A percentile compares a stretch with the other conserved stretches of the same genome.
Conservation (phyloP, 2,113 vertebrate genomes). For the Grallaria varia region DNA sequence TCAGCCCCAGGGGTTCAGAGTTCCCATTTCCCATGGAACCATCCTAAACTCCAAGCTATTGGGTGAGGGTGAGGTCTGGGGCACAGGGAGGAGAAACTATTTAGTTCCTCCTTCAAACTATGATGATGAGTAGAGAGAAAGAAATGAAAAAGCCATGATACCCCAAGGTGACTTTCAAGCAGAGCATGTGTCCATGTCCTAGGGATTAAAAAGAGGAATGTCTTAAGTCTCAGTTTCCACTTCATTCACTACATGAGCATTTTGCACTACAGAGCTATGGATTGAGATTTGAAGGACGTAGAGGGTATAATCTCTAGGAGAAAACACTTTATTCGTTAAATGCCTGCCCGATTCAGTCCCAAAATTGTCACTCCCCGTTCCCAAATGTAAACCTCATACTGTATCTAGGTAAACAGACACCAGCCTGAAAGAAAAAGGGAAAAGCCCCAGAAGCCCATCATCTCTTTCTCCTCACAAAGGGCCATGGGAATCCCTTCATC, state of each 20-base stretch:
- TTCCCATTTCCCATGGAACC: conserved; percentile 40
- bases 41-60: neutral
- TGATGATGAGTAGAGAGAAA: neutral
- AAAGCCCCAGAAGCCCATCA: neutral
- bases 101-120: conserved; percentile 5
- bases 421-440: neutral
- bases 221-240: neutral
- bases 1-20: conserved; percentile 51
- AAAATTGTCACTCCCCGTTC: neutral
- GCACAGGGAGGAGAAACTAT: neutral
- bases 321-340: neutral
- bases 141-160: neutral
- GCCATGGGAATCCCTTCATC: conserved; percentile 10
- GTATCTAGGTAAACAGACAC: neutral
- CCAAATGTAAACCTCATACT: neutral
- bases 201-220: neutral
- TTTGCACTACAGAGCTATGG: neutral
- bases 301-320: neutral
- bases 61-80: neutral
- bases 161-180: neutral
- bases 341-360: neutral
- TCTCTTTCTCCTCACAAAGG: neutral
- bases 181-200: neutral
- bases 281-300: neutral
- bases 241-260: neutral